Base-by-base conservation (phyloP, 64 coral and sea anemone species). In the Platygyra sinensis region DNA sequence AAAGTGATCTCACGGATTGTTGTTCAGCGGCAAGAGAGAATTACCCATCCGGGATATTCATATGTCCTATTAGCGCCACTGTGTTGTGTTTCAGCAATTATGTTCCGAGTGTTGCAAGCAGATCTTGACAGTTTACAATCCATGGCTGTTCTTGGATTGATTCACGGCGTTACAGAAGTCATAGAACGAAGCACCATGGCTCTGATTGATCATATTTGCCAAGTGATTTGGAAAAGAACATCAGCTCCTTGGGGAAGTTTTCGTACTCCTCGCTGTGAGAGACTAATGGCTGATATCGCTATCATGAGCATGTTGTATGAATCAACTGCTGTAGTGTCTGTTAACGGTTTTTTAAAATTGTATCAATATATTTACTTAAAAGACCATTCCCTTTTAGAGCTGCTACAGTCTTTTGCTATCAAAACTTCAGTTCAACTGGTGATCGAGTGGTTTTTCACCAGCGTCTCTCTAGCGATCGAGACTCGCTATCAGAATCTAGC, bases 231-330 rank as follows among this genome's bases (percentile, higher is more conserved):
- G 29, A 73, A 73, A 33, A 73, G 29, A 13, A 73, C 5, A 73
- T 73, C 71, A 30, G 71, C 71, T 27, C 71, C 71, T 73, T 73
- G 71, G 71, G 71, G 71, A 73, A 73, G 71, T 73, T 73, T 73
- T 29, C 71, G 71, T 15, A 73, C 71, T 73, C 71, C 71, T 29
- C 71, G 71, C 71, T 8, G 12, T 16, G 54, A 57, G 10, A 57
- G 54, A 57, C 54, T 57, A 57, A 57, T 57, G 54, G 54, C 54
- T 57, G 54, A 57, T 57, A 57, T 57, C 54, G 54, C 54, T 57
- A 57, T 25, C 30, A 25, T 29, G 24, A 29, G 24, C 71, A 73
- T 73, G 71, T 30, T 73, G 71, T 73, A 9, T 73, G 71, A 73
- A 30, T 73, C 71, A 30, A 73, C 28, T 25, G 71, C 71, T 30